Base-by-base conservation (phyloP, 2,888 invertebrate genomes). In the Anthophora plumipes region DNA sequence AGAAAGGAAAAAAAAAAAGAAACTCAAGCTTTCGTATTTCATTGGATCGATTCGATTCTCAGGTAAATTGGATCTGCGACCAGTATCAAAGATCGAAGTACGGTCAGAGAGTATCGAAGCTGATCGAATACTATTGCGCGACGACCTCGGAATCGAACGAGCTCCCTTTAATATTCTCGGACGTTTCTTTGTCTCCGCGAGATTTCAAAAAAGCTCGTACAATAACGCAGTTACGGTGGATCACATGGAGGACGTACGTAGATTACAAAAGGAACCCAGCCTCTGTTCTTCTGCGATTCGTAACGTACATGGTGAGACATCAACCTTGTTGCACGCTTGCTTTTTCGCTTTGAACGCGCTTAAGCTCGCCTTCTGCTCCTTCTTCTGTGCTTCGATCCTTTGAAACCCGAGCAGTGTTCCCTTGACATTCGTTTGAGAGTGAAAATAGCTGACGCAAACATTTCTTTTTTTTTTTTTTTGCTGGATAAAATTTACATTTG, bases 211-310 rank as follows among this genome's bases (percentile, higher is more conserved):
- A 94, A 94, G 94, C 95, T 17, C 94, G 94, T 70, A 95, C 95
- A 92, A 94, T 95, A 77, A 95, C 95, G 22, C 97, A 97, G 93
- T 94, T 97, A 79, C 94, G 94, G 79, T 96, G 96, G 95, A 93
- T 97, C 31, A 93, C 95, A 85, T 96, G 96, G 96, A 94, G 97
- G 83, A 95, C 95, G 70, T 94, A 95, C 88, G 92, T 96, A 60
- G 95, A 96, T 79, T 94, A 95, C 64, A 95, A 95, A 88, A 94
- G 97, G 85, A 96, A 96, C 90, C 95, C 95, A 43, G 93, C 95
- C 55, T 94, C 96, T 80, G 94, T 96, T 92, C 92, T 95, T 81
- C 94, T 96, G 22, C 95, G 96, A 89, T 95, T 95, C 86, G 63
- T 94, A 59, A 92, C 96, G 25, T 94, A 95, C 63, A 94, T 96